Base-by-base conservation (phyloP, 2,113 vertebrate species). In the Petrocephalus microphthalmus region DNA sequence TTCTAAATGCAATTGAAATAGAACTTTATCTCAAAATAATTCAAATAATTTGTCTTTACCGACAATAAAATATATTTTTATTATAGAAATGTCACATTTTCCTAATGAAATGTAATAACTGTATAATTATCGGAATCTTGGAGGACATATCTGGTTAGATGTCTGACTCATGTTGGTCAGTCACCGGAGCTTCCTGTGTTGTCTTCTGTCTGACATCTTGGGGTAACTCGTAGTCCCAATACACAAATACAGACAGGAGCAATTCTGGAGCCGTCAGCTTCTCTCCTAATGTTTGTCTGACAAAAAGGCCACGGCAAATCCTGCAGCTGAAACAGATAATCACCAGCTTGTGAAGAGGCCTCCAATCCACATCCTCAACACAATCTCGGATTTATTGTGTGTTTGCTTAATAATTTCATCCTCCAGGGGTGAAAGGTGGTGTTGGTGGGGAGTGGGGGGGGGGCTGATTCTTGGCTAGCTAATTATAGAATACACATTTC, bases 361-460 rank as follows among this genome's bases (percentile, higher is more conserved):
- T 89, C 91, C 95, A 96, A 95, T 96, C 92, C 94, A 95, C 95
- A 95, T 95, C 91, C 88, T 87, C 88, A 88, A 91, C 90, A 89
- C 90, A 90, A 91, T 90, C 54, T 91, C 89, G 89, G 88, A 91
- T 93, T 89, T 87, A 89, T 78, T 87, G 74, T 90, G 84, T 92
- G 91, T 93, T 94, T 94, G 90, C 90, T 89, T 92, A 94, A 94
- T 93, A 93, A 94, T 92, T 94, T 92, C 90, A 92, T 92, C 90
- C 90, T 90, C 87, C 0, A 0, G 90, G 91, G 52, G 52, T 85
- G 25, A 67, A 67, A 67, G 60, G 60, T 67, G 10, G 56, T 49
- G 5, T 25, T 49, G 88, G 85, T 89, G 92, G 91, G 25, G n/a
- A 42, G 42, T 42, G 22, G 15, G 84, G 82, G 19, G 45, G 83